Conservation (phyloP, 2,113 vertebrate genomes). For the Epinephelus cyanopodus region DNA sequence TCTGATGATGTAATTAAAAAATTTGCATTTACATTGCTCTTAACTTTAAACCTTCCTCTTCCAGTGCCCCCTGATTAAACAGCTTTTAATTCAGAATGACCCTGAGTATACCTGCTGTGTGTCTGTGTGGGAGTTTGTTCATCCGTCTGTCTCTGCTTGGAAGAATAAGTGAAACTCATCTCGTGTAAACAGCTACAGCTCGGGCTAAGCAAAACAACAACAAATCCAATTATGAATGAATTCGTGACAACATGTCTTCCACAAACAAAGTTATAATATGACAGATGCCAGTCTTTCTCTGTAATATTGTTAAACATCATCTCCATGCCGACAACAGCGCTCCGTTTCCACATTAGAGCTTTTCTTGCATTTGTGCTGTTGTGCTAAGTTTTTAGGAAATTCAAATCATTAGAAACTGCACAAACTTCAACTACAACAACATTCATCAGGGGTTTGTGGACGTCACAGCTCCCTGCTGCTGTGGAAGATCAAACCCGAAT, state of each 20-base stretch:
- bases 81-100: background rate
- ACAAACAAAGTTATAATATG: conserved; percentile 13
- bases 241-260: background rate
- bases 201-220: background rate
- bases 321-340: background rate
- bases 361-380: background rate
- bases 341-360: background rate
- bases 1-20: background rate
- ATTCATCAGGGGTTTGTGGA: conserved; percentile 5
- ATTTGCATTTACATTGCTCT: background rate
- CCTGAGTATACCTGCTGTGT: background rate
- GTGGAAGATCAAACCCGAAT: background rate
- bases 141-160: background rate
- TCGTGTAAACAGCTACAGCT: background rate
- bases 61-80: background rate
- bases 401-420: background rate
- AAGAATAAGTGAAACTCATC: background rate
- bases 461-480: background rate
- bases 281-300: conserved; percentile 3
- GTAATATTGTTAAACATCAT: background rate
- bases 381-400: background rate
- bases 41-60: background rate
- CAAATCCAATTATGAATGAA: conserved; percentile 1
- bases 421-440: background rate
- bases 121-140: background rate